phyloP scores from a whole-genome alignment of 2,888 invertebrate genomes.

The Xanthostigma xanthostigma region DNA sequence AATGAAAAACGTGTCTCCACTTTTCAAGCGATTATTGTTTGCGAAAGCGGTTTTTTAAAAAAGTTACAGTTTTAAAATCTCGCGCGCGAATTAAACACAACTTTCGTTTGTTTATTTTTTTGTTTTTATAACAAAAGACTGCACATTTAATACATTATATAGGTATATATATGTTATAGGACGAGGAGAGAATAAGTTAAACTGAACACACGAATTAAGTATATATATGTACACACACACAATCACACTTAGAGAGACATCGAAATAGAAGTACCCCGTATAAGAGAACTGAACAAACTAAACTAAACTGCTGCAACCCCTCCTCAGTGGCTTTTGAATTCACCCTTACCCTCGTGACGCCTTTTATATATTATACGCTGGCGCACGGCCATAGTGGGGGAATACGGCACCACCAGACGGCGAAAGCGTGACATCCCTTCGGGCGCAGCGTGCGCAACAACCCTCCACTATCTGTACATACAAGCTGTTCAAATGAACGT shows the following conservation, averaged over 20 bases:
- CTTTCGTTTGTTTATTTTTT: no score
- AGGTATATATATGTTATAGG: slow-evolving; percentile 7
- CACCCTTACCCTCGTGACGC: slow-evolving; percentile 26
- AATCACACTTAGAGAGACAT: slow-evolving; percentile 24
- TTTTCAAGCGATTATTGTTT: no score
- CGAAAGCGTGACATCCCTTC: slow-evolving; percentile 8
- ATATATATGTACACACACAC: slow-evolving; percentile 22
- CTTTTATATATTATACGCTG: slow-evolving; percentile 28
- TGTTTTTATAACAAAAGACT: no score
- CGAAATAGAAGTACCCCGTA: slow-evolving; percentile 16
- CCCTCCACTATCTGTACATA: slow-evolving; percentile 8
- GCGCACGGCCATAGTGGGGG: slow-evolving; percentile 13
- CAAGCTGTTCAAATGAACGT: no score
- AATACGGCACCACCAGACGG: slow-evolving; percentile 4
- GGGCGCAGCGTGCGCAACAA: slow-evolving; percentile 6
- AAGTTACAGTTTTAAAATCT: no score
- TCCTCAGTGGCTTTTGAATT: slow-evolving; percentile 36
- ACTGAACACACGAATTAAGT: no score
- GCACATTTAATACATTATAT: no score
- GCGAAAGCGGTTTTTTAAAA: no score
- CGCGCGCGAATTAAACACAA: no score
- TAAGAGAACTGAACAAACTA: slow-evolving; percentile 27
- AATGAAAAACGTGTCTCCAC: no score
- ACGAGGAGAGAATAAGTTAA: slow-evolving; percentile 13
- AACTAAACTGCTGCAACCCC: slow-evolving; percentile 38